Evolutionary conservation across 2,113 vertebrate species (phyloP).

Genomic region (Nesoenas mayeri): DNA sequence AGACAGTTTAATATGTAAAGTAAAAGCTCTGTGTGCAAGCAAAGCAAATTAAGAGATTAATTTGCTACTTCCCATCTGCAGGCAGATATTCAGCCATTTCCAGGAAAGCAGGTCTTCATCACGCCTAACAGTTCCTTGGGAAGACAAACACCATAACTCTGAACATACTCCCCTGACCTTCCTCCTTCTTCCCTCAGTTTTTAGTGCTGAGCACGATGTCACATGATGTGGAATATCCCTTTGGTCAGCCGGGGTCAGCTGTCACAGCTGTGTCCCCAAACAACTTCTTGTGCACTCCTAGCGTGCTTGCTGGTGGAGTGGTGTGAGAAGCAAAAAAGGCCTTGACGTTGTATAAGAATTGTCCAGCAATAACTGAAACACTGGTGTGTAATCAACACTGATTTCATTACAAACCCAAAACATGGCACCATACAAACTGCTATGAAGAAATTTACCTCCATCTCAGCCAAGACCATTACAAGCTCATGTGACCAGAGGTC

Average conservation of each 20-base stretch:
- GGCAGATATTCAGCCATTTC: background rate
- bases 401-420: background rate
- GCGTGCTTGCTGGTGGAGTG: accelerated
- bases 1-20: background rate
- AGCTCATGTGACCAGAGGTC: background rate
- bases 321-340: background rate
- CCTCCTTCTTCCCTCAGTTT: background rate
- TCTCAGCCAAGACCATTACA: background rate
- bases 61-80: background rate
- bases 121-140: accelerated
- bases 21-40: background rate
- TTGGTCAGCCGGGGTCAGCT: background rate
- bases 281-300: background rate
- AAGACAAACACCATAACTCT: background rate
- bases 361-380: background rate
- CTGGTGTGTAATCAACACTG: accelerated
- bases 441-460: background rate
- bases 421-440: background rate
- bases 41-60: background rate
- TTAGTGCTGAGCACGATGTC: background rate
- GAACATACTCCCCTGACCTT: background rate
- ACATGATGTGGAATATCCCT: background rate
- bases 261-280: background rate
- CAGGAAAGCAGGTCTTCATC: background rate
- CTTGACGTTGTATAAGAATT: background rate